A percentile compares a stretch with the other conserved stretches of the same genome.
These are phyloP conservation scores for Arizona elegans DNA, from an alignment of 2,113 vertebrate species.

Conservation along the genomic window DNA sequence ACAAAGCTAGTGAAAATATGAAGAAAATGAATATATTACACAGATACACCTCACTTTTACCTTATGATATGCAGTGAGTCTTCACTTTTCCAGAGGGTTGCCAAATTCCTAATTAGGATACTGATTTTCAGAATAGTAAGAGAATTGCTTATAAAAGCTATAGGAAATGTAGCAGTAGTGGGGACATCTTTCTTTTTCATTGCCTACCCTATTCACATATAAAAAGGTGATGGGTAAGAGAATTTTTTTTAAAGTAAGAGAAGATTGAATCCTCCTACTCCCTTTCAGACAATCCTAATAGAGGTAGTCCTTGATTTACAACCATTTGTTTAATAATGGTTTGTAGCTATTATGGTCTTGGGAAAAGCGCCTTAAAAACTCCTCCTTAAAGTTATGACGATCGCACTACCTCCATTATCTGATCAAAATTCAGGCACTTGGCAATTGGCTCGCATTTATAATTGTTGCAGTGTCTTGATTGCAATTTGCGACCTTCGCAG, in stretches of 20 bases:
- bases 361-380: not conserved
- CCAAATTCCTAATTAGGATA: not conserved
- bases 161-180: not conserved
- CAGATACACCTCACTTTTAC: not conserved
- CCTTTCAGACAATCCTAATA: not conserved
- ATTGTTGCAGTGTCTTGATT: not conserved
- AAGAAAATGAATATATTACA: constrained; percentile 1
- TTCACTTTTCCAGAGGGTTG: not conserved
- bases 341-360: not conserved
- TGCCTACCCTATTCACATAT: not conserved
- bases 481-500: not conserved
- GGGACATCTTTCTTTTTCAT: not conserved
- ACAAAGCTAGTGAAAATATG: constrained; percentile 29
- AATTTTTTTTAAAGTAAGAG: not conserved
- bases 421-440: not conserved
- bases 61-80: not conserved
- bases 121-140: not conserved
- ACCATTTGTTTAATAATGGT: not conserved
- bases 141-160: not conserved
- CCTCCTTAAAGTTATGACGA: not conserved
- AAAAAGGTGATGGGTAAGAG: not conserved
- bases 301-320: not conserved
- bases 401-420: not conserved
- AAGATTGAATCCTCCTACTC: not conserved
- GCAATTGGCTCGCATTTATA: not conserved